Conservation (phyloP, 2,888 invertebrate genomes). For the Amphipoea lucens region DNA sequence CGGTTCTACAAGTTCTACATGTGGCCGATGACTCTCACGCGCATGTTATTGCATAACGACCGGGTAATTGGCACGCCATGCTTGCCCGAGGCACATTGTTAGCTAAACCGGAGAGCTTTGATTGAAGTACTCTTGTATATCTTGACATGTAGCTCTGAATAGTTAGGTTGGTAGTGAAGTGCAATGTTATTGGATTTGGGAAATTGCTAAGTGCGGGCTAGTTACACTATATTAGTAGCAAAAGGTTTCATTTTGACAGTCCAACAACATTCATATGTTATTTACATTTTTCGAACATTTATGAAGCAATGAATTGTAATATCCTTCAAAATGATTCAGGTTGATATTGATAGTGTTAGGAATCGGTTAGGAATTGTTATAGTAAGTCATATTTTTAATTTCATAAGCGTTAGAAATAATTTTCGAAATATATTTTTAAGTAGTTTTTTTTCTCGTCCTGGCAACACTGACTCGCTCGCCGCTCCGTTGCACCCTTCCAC, state of each 20-base stretch:
- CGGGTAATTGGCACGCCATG: slow-evolving; percentile 52
- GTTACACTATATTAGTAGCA: background rate
- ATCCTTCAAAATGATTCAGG: too few species aligned
- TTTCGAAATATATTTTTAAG: too few species aligned
- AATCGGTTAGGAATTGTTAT: too few species aligned
- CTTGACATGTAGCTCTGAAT: background rate
- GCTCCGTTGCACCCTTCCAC: too few species aligned
- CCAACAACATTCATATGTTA: background rate
- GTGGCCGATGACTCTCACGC: slow-evolving; percentile 47
- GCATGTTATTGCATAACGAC: slow-evolving; percentile 55
- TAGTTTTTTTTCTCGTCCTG: too few species aligned
- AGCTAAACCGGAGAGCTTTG: slow-evolving; percentile 20
- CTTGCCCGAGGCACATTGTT: slow-evolving; percentile 34
- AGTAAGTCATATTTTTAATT: too few species aligned
- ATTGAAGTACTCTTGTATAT: slow-evolving; percentile 14
- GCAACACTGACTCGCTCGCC: too few species aligned
- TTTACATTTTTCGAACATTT: too few species aligned
- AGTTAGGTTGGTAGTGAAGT: background rate
- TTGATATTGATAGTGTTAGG: too few species aligned
- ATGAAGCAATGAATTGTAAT: background rate
- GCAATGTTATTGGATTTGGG: slow-evolving; percentile 9
- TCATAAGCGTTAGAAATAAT: too few species aligned
- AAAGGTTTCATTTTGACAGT: background rate
- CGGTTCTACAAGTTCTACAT: slow-evolving; percentile 28
- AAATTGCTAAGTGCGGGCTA: background rate